A percentile compares a stretch with the other conserved stretches of the same genome.
phyloP scores from a whole-genome alignment of 2,797 vertebrate genomes.

The Glyptemys insculpta region DNA sequence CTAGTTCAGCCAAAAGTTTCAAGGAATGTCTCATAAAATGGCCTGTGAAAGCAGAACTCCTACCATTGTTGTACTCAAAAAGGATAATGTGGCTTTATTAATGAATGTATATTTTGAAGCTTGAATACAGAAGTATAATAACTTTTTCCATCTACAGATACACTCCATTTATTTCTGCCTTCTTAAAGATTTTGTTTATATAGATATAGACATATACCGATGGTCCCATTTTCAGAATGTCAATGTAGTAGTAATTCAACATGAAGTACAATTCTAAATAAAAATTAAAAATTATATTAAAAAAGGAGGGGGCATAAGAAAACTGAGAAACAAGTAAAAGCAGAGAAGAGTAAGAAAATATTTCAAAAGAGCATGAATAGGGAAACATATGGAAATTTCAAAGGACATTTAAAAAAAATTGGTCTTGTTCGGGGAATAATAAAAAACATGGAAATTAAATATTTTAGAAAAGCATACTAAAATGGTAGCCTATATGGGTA shows the following conservation, averaged over 20 bases:
- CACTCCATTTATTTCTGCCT: too few relatives aligned
- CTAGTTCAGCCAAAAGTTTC: neutral
- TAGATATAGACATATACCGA: too few relatives aligned
- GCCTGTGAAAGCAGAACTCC: neutral
- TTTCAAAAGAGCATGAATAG: neutral
- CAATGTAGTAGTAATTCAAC: neutral
- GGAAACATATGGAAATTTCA: neutral
- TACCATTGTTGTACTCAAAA: too few relatives aligned
- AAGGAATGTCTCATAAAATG: neutral
- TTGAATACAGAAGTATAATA: too few relatives aligned
- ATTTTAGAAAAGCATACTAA: neutral
- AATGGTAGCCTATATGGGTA: neutral
- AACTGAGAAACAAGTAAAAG: neutral
- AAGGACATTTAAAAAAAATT: neutral
- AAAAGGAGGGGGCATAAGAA: too few relatives aligned
- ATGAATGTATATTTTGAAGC: too few relatives aligned
- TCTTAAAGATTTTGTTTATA: too few relatives aligned
- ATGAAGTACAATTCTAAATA: neutral
- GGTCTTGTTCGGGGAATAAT: neutral
- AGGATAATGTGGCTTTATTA: too few relatives aligned
- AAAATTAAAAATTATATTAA: too few relatives aligned
- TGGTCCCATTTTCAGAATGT: neutral
- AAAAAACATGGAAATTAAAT: neutral
- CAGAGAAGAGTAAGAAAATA: neutral
- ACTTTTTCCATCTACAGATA: neutral